Percentiles rank a stretch among this genome's conserved stretches.
phyloP scores from a whole-genome alignment of 2,888 invertebrate species.

The Schizotus pectinicornis region DNA sequence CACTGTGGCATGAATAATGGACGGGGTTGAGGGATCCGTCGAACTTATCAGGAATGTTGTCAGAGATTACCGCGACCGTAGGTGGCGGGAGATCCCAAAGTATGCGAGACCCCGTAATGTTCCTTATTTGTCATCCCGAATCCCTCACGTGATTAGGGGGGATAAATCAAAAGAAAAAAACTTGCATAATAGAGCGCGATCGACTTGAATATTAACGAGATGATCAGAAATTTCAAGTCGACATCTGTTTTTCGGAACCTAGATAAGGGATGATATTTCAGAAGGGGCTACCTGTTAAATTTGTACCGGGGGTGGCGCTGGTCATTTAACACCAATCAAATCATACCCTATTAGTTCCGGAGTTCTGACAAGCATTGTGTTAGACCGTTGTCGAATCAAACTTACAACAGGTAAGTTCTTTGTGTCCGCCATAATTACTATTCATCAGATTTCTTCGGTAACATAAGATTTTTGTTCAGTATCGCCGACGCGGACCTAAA shows the following conservation, averaged over 20 bases:
- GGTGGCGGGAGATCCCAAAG: constrained; percentile 43
- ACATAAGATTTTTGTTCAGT: background rate
- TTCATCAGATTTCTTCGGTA: background rate
- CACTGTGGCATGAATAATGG: constrained; percentile 45
- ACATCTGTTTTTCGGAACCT: constrained; percentile 26
- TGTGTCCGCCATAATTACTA: background rate
- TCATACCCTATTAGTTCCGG: constrained; percentile 13
- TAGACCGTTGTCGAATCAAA: constrained; percentile 15
- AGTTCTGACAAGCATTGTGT: constrained; percentile 26
- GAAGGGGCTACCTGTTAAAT: constrained; percentile 26
- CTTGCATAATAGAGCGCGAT: constrained; percentile 25
- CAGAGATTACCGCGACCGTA: constrained; percentile 47
- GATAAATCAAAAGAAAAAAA: constrained; percentile 45
- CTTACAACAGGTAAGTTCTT: background rate
- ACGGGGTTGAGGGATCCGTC: constrained; percentile 48
- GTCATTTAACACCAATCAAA: constrained; percentile 28
- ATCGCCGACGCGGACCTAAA: background rate
- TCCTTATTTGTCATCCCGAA: constrained; percentile 47
- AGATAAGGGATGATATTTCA: constrained; percentile 26
- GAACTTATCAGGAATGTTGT: constrained; percentile 53
- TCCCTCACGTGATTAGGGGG: constrained; percentile 39
- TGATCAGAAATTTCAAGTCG: background rate
- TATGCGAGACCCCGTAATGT: constrained; percentile 43
- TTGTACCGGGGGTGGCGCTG: constrained; percentile 12
- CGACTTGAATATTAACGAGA: constrained; percentile 27